Base-by-base conservation (phyloP, 2,113 vertebrate genomes). In the Xyliphius kryptos region DNA sequence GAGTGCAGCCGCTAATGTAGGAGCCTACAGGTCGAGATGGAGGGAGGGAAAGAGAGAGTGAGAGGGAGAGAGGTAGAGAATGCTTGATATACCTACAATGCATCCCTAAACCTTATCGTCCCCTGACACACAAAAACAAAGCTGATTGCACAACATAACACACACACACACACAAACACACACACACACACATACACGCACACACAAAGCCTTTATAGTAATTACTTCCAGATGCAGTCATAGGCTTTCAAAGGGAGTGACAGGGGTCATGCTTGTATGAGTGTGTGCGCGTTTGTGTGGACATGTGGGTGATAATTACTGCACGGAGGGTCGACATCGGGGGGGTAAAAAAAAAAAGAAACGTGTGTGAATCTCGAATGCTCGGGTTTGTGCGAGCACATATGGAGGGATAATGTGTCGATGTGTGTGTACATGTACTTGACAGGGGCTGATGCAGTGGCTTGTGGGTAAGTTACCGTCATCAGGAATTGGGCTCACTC, bases 221-320 rank as follows among this genome's bases (percentile, higher is more conserved):
- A 67, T 67, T 67, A 67, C 64, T 59, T 59, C 64, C 64, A 67
- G 64, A 67, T 67, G 64, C 64, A 67, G 64, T 59, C 64, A 59
- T 51, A 51, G 21, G 56, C 64, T 67, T 67, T 67, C 64, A 67
- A 51, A 52, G 48, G 64, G 64, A 59, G 64, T 51, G 64, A 44
- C 64, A 59, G 48, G 56, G 64, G 64, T 67, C 64, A 67, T 37
- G 48, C 47, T 57, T 58, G 56, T 38, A 15, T 67, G 56, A 36
- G 64, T 44, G 56, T 53, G n/a, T n/a, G n/a, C n/a, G 63, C 36
- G 46, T 48, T 58, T 51, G 63, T 66, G 63, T 58, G 44, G 56
- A 66, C 56, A 59, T 67, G 64, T 59, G 64, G 49, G 64, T 53
- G 56, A 67, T 67, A 67, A 67, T 67, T 67, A 59, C 64, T 44